Base-by-base conservation (phyloP, 2,888 invertebrate genomes). In the Apotomis turbidana region DNA sequence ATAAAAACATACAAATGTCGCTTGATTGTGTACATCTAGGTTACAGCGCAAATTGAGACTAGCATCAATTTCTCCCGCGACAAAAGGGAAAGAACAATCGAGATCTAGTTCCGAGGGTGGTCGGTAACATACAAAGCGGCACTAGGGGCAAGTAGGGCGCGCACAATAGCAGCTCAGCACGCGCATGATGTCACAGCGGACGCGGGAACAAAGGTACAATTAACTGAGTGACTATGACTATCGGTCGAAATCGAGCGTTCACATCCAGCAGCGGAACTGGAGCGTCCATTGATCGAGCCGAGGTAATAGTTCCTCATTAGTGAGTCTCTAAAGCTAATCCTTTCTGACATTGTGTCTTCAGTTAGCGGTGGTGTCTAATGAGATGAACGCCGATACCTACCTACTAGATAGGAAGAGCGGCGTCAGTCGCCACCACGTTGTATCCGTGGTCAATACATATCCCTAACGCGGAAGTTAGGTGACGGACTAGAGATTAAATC, bases 191-290 rank as follows among this genome's bases (percentile, higher is more conserved):
- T 87, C 88, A 88, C 86, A 77, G 80, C 86, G 88, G 88, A 88
- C 85, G 84, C 80, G 81, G 84, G 86, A 84, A 89, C 87, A 87
- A 88, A 85, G 71, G 71, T 80, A 81, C 87, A 87, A 88, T 87
- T 88, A 64, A 81, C 79, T 78, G 79, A 78, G 27, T 67, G 74
- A 76, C 57, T 63, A 70, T 67, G 74, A 76, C 57, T 63, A 70
- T 70, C 58, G 41, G 57, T 52, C 58, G 58, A 70, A 70, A 63
- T 70, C 70, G 58, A 62, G 52, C 27, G 58, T 41, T 57, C 41
- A 51, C 58, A 70, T 8, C 44, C 46, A 57, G 36, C 49, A 54
- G 46, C 59, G 55, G 49, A 62, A 70, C 12, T 70, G 49, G 57
- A 57, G n/a, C 55, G 55, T 49, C 57, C 44, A 55, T 69, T 69